A percentile compares a stretch with the other conserved stretches of the same genome.
Conservation (phyloP, 2,113 vertebrate genomes). For the Menidia beryllina region DNA sequence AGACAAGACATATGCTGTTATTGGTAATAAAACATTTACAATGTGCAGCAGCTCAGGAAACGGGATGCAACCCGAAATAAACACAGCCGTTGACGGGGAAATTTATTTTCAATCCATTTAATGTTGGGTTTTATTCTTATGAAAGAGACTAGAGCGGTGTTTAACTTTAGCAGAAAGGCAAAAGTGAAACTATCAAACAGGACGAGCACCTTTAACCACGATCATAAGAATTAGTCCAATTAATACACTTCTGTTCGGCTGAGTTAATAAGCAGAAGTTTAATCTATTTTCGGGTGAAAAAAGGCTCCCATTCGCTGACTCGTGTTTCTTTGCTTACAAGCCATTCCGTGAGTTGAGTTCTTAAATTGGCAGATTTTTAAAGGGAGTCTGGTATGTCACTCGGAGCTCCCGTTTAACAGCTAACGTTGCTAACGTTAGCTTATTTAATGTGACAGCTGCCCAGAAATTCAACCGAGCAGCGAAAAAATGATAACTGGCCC, state of each 20-base stretch:
- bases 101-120: no score
- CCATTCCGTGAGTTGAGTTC: rapidly evolving
- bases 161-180: not conserved
- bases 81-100: no score
- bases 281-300: rapidly evolving
- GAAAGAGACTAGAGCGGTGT: not conserved
- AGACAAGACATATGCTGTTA: no score
- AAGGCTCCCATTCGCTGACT: not conserved
- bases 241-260: rapidly evolving
- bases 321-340: rapidly evolving
- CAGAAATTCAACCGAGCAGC: not conserved
- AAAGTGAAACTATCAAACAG: not conserved
- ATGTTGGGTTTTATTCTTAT: no score
- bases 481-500: rapidly evolving
- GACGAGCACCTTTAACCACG: not conserved
- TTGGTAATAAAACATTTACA: no score
- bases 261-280: rapidly evolving
- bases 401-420: not conserved
- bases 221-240: not conserved
- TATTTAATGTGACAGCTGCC: not conserved
- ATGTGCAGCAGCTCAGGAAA: no score
- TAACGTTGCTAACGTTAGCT: constrained; percentile 18
- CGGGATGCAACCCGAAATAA: no score
- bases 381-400: not conserved
- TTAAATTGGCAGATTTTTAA: not conserved